Base-by-base conservation (phyloP, 1,140 invertebrate genomes). In the Polypedilum pembai region DNA sequence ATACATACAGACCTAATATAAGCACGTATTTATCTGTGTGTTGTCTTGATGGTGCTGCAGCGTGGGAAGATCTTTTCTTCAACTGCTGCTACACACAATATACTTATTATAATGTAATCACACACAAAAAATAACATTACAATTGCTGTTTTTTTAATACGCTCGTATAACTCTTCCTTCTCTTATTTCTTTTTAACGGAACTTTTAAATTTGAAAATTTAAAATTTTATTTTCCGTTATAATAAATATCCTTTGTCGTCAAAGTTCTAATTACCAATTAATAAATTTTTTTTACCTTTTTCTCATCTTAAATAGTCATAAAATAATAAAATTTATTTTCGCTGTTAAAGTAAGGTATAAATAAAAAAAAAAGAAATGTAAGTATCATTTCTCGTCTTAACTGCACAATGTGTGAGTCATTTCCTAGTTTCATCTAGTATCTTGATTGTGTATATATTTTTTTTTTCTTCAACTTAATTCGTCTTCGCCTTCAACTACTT, bases 371-470 rank as follows among this genome's bases (percentile, higher is more conserved):
- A 56, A 56, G n/a, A n/a, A 56, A n/a, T 56, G 15, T 56, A 8
- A 56, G n/a, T 56, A 15, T 56, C 12, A 56, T 56, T 56, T 56
- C 45, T 56, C 12, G 45, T 56, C 45, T 56, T 56, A 56, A 56
- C 45, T 56, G 45, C 45, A 56, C 45, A n/a, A n/a, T 56, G 45
- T 56, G 20, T 69, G 65, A 69, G 17, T 69, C 65, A 69, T 69
- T 69, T 69, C 65, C 65, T 69, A 69, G 65, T 69, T 69, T 69
- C 65, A 69, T 69, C 12, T 56, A 56, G n/a, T 56, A n/a, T 56
- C 45, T 56, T n/a, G 45, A 56, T n/a, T 56, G 12, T 56, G 15
- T 56, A n/a, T 56, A 56, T 56, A 18, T 21, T 10, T 56, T 21
- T 17, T 20, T 66, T 21, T 69, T 69, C 65, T 12, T 56, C 10